A percentile compares a stretch with the other conserved stretches of the same genome.
Conservation (phyloP, 2,888 invertebrate genomes). For the Pollenia griseotomentosa region DNA sequence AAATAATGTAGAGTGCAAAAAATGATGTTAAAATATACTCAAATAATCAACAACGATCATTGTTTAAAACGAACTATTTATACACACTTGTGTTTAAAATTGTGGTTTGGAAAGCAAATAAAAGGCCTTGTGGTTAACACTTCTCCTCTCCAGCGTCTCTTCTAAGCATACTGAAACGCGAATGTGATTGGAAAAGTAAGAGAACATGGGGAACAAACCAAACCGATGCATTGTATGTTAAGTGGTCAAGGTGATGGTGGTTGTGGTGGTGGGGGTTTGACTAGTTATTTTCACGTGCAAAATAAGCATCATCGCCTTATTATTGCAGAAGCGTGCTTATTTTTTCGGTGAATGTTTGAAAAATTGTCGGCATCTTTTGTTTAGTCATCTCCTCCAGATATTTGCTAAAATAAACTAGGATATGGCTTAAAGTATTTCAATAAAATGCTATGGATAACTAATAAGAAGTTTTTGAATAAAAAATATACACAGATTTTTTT, state of each 20-base stretch:
- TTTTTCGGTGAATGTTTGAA: slow-evolving; percentile 72
- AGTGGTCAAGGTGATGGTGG: background rate
- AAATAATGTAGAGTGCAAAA: slow-evolving; percentile 40
- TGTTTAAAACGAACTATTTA: slow-evolving; percentile 44
- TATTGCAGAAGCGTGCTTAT: slow-evolving; percentile 73
- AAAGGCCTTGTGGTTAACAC: slow-evolving; percentile 28
- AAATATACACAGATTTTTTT: slow-evolving; percentile 41
- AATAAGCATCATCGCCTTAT: slow-evolving; percentile 67
- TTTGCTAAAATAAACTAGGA: slow-evolving; percentile 59
- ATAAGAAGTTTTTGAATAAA: slow-evolving; percentile 60
- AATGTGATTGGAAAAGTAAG: background rate
- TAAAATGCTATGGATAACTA: slow-evolving; percentile 66
- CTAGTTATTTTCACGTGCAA: slow-evolving; percentile 66
- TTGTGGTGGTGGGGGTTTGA: slow-evolving; percentile 31
- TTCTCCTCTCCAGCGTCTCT: background rate
- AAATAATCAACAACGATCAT: slow-evolving; percentile 54
- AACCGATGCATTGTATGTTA: slow-evolving; percentile 34
- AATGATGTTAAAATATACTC: slow-evolving; percentile 17
- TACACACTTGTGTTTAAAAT: slow-evolving; percentile 48
- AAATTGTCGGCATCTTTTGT: slow-evolving; percentile 73
- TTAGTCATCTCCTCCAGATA: slow-evolving; percentile 71
- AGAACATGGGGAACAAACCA: background rate
- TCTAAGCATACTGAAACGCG: no score
- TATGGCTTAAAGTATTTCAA: slow-evolving; percentile 65
- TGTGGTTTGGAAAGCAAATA: slow-evolving; percentile 20